Percentiles rank a stretch among this genome's conserved stretches.
Conservation (phyloP, 30 jellyfish, hydroid and myxozoan species). For the Haliclystus octoradiatus region DNA sequence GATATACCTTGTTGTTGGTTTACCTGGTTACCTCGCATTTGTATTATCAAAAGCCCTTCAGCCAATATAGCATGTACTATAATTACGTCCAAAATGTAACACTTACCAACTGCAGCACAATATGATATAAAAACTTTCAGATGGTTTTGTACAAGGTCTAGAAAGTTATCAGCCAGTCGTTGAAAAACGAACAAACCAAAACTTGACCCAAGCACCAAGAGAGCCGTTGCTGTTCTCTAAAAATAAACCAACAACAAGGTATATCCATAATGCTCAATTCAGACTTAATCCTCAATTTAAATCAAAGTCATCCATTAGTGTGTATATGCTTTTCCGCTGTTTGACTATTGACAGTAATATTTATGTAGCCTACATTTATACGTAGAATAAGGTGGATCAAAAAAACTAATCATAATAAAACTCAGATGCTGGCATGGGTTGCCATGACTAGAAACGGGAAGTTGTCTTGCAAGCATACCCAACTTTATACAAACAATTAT, state of each 20-base stretch:
- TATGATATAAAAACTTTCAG: conserved; percentile 37
- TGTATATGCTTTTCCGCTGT: background rate
- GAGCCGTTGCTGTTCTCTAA: background rate
- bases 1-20: conserved; percentile 18
- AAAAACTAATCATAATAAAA: too few species aligned
- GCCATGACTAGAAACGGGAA: too few species aligned
- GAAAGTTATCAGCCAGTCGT: conserved; percentile 24
- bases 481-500: too few species aligned
- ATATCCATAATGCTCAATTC: conserved; percentile 7
- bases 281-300: background rate
- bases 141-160: conserved; percentile 20
- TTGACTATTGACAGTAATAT: background rate
- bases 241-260: conserved; percentile 1
- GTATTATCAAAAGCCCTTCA: too few species aligned
- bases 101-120: conserved; percentile 46
- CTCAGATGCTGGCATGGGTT: too few species aligned
- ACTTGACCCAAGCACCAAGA: conserved; percentile 41
- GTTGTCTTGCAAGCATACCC: too few species aligned
- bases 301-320: background rate
- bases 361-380: too few species aligned
- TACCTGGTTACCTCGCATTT: too few species aligned
- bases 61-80: too few species aligned
- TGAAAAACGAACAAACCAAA: conserved; percentile 54
- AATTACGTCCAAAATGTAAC: too few species aligned
- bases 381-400: too few species aligned